phyloP scores from a whole-genome alignment of 2,113 vertebrate genomes.

The Grus americana region DNA sequence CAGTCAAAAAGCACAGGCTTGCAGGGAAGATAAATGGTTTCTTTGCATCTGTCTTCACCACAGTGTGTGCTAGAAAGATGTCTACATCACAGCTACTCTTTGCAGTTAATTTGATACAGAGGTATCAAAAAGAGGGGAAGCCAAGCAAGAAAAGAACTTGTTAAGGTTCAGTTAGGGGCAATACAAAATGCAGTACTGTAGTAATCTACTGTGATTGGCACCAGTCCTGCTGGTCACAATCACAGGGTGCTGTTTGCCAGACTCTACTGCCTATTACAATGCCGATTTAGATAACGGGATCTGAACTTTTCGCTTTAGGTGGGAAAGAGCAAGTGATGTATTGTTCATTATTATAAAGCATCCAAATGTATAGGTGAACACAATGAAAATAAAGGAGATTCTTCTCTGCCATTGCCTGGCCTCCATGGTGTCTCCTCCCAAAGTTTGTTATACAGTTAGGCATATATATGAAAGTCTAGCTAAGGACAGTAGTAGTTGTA shows the following conservation, averaged over 20 bases:
- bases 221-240: not conserved
- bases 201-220: not conserved
- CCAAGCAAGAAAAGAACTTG: conserved; percentile 23
- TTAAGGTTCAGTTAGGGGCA: not conserved
- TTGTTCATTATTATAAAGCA: not conserved
- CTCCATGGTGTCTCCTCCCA: not conserved
- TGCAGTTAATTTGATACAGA: conserved; percentile 11
- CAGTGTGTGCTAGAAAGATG: conserved; percentile 1
- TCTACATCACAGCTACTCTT: conserved; percentile 27
- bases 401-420: not conserved
- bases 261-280: not conserved
- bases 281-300: not conserved
- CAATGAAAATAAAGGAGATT: not conserved
- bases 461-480: not conserved
- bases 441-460: not conserved
- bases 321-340: not conserved
- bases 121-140: conserved; percentile 54
- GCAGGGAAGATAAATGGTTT: not conserved
- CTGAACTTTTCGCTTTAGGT: not conserved
- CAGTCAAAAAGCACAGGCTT: not conserved
- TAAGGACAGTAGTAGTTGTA: not conserved
- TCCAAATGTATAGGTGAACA: not conserved
- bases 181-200: not conserved
- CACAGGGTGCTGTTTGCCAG: not conserved
- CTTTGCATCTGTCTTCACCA: conserved; percentile 29